Evolutionary conservation across 2,888 invertebrate species (phyloP), one percentile per base, ranked within the genome.

Genomic region (Nipponacmea schrenckii): DNA sequence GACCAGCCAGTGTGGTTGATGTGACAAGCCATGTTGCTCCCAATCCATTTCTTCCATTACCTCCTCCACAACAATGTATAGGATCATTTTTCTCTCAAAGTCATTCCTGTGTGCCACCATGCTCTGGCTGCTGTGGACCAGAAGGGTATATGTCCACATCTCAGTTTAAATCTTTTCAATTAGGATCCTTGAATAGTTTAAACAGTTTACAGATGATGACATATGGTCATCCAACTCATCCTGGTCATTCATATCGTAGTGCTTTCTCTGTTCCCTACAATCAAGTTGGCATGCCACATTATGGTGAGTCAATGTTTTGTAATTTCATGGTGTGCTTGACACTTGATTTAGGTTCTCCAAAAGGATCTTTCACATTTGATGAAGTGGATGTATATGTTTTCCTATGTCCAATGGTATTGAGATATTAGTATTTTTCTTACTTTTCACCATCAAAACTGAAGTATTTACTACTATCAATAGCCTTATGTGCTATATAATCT

Each of bases 161-260:
- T n/a, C 80, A 81, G 67, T 84, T 81, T 72, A 81, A 83, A 75
- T 76, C 81, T 14, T 81, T 77, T 72, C 77, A 80, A 8, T 74
- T 83, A 24, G 76, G 80, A 45, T 79, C 81, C 1, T 74, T 83
- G 3, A 81, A 81, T 15, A 78, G 80, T 73, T 64, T 81, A 15
- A 74, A 72, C 62, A 78, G 73, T 70, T 50, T 82, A 64, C 73
- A 77, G 66, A 68, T 76, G 67, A 66, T 77, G 63, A 62, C 74
- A 12, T 69, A 72, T 66, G 44, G 65, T 67, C 76, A 79, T 15
- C 81, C 79, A 20, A 44, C 64, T 67, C 76, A 79, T 14, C 81
- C 79, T 20, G 77, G 70, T 24, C 80, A 79, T 64, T 68, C 80
- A 15, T 81, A 79, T 76, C 72, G 82, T 67, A 77, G 77, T 69